These are phyloP conservation scores for Apis mellifera DNA, from an alignment of 1,140 invertebrate genomes.

Conservation along the genomic window DNA sequence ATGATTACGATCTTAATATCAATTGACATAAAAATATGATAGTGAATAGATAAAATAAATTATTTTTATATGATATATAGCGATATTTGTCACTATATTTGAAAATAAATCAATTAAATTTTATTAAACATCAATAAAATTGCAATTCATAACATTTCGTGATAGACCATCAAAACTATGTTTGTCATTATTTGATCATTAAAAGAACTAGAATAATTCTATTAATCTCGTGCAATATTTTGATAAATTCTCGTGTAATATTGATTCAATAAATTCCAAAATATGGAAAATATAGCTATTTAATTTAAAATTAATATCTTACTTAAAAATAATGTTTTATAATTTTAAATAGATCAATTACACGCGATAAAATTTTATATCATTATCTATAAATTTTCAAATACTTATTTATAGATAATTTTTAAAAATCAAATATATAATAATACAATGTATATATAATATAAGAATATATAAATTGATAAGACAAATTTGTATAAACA, in stretches of 20 bases:
- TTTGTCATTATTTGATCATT: not conserved
- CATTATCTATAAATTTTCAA: not conserved
- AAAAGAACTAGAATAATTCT: conserved; percentile 3
- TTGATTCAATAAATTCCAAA: too few species aligned
- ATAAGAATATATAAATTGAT: not conserved
- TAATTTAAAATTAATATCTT: not conserved
- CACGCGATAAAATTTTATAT: not conserved
- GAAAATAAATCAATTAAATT: not conserved
- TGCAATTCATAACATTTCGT: conserved; percentile 9
- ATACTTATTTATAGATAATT: not conserved
- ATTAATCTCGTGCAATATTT: not conserved
- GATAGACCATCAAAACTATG: not conserved
- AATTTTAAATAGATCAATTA: not conserved
- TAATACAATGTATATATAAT: too few species aligned
- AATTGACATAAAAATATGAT: not conserved
- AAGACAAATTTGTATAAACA: conserved; percentile 30
- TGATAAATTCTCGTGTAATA: not conserved
- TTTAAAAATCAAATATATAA: not conserved
- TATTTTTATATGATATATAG: not conserved
- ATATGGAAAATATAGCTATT: not conserved
- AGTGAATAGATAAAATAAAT: not conserved
- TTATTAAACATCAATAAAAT: not conserved
- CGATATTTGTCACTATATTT: not conserved
- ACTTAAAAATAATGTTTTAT: not conserved
- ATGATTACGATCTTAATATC: not conserved